Evolutionary conservation across 2,113 vertebrate genomes (phyloP).

Genomic region (Forbesichthys papilliferus): DNA sequence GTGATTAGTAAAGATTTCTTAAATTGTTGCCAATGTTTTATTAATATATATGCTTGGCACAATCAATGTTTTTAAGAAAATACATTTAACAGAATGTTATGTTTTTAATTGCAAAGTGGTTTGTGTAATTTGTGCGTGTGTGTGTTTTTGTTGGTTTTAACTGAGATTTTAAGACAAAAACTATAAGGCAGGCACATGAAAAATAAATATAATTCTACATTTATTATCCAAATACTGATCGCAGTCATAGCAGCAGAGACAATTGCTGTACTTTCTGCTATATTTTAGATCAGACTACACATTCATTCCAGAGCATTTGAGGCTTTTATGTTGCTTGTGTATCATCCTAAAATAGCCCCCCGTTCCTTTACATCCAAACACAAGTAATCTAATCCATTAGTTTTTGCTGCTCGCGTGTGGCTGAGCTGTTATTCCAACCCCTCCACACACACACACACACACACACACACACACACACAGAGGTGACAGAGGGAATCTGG

Average conservation of each 20-base stretch:
- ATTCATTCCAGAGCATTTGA: no score
- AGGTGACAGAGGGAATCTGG: conserved; percentile 77
- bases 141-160: background rate
- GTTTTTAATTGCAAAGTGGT: background rate
- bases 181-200: no score
- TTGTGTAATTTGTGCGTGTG: background rate
- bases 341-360: background rate
- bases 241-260: no score
- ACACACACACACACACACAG: background rate
- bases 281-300: no score
- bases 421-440: conserved; percentile 82
- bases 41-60: conserved; percentile 17
- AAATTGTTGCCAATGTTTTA: conserved; percentile 17
- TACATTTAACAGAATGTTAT: background rate
- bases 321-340: no score
- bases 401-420: conserved; percentile 73
- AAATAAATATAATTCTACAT: no score
- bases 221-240: no score
- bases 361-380: conserved; percentile 52
- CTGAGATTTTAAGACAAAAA: no score
- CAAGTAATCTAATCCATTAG: conserved; percentile 81
- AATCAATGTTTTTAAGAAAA: conserved; percentile 17
- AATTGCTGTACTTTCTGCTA: no score
- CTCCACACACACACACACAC: conserved; percentile 32
- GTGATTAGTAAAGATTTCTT: conserved; percentile 26